These are phyloP conservation scores for Xestoiulus laeticollis DNA, from an alignment of 2,888 invertebrate species.

Conservation along the genomic window DNA sequence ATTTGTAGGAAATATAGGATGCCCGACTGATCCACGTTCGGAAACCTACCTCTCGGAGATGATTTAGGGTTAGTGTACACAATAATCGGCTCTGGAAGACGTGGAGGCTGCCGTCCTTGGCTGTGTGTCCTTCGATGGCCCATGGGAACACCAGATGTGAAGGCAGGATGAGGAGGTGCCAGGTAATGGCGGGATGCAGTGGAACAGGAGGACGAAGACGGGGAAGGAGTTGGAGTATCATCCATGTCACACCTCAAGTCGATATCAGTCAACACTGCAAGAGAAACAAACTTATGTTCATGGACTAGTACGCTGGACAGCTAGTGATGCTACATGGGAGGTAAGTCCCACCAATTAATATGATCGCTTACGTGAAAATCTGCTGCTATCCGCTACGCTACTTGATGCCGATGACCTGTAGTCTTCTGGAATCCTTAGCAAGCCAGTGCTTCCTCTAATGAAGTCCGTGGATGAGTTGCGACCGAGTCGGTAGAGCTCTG, in stretches of 20 bases:
- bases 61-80: slow-evolving; percentile 49
- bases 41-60: slow-evolving; percentile 49
- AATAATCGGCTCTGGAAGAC: slow-evolving; percentile 48
- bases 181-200: slow-evolving; percentile 46
- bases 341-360: not conserved
- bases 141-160: slow-evolving; percentile 43
- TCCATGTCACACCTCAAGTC: slow-evolving; percentile 48
- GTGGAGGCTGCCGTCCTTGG: slow-evolving; percentile 48
- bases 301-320: not conserved
- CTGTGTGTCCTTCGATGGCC: slow-evolving; percentile 52
- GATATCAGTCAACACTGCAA: slow-evolving; percentile 51
- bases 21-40: not conserved
- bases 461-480: slow-evolving; percentile 48
- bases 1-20: too few species aligned
- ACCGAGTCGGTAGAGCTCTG: slow-evolving; percentile 46
- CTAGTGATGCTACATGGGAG: not conserved
- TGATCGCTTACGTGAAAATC: slow-evolving; percentile 51
- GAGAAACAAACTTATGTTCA: not conserved
- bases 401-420: slow-evolving; percentile 45
- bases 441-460: slow-evolving; percentile 52
- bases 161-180: slow-evolving; percentile 47
- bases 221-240: slow-evolving; percentile 48
- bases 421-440: slow-evolving; percentile 52
- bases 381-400: slow-evolving; percentile 50
- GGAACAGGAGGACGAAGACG: slow-evolving; percentile 53